phyloP scores from a whole-genome alignment of 2,113 vertebrate genomes.

The Semicossyphus pulcher region DNA sequence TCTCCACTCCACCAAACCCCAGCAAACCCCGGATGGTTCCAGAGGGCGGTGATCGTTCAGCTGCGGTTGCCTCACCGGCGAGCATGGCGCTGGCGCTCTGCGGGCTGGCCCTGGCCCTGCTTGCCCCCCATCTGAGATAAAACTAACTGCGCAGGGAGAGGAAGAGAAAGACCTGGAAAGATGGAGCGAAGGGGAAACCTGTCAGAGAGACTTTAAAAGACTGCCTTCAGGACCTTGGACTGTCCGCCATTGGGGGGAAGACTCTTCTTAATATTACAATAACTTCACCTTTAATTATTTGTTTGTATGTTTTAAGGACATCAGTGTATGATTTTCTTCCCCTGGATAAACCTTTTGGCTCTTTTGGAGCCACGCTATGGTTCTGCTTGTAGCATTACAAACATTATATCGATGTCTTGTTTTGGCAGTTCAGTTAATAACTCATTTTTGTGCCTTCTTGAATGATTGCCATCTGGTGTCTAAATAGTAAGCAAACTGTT shows the following conservation, averaged over 20 bases:
- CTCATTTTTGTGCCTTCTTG: constrained; percentile 55
- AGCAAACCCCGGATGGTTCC: constrained; percentile 39
- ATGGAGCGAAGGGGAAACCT: constrained; percentile 71
- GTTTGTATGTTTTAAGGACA: constrained; percentile 78
- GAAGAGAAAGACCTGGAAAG: constrained; percentile 56
- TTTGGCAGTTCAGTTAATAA: constrained; percentile 49
- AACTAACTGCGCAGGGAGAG: constrained; percentile 50
- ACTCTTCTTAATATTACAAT: constrained; percentile 83
- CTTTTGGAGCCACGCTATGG: constrained; percentile 47
- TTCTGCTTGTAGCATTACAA: constrained; percentile 56
- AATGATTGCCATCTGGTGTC: constrained; percentile 29
- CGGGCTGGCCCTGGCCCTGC: constrained; percentile 72
- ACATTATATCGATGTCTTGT: constrained; percentile 59
- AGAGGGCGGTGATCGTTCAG: constrained; percentile 41
- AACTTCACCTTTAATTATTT: constrained; percentile 83
- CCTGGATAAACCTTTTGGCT: constrained; percentile 41
- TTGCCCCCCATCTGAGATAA: constrained; percentile 80
- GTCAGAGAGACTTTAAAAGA: constrained; percentile 80
- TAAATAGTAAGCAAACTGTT: not conserved
- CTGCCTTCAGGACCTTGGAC: constrained; percentile 82
- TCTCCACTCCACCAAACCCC: constrained; percentile 82
- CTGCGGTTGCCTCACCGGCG: constrained; percentile 36
- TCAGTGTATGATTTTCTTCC: constrained; percentile 71
- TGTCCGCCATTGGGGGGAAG: constrained; percentile 68
- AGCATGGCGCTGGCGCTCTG: constrained; percentile 73